phyloP scores from a whole-genome alignment of 35 echinoderm and acorn worm species.

The Nesometra sesokonis region DNA sequence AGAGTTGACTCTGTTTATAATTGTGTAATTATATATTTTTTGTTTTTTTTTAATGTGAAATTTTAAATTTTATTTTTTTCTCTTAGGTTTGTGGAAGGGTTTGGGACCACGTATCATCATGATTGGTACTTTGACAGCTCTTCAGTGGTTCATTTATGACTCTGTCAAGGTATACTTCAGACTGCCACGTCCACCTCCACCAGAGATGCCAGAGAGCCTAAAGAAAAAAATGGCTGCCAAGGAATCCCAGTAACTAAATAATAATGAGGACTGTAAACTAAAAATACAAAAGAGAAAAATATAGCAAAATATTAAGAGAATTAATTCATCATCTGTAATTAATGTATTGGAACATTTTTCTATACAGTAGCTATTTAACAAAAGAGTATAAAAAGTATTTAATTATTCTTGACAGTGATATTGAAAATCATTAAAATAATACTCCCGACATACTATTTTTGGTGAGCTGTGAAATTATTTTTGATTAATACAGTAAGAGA shows the following conservation, averaged over 20 bases:
- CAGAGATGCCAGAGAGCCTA: constrained; percentile 92
- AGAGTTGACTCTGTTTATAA: background rate
- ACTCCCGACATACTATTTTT: too few species aligned
- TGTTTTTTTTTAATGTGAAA: background rate
- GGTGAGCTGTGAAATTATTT: too few species aligned
- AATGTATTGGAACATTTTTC: background rate
- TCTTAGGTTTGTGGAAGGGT: constrained; percentile 93
- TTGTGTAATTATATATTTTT: background rate
- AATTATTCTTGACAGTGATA: background rate
- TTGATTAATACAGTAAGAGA: too few species aligned
- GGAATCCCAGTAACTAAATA: background rate
- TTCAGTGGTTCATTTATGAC: constrained; percentile 99
- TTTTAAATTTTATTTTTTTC: too few species aligned
- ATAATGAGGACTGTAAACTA: background rate
- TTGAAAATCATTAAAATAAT: too few species aligned
- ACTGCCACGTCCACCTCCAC: constrained; percentile 94
- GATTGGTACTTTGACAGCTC: constrained; percentile 97
- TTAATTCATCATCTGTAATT: background rate
- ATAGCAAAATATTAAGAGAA: too few species aligned
- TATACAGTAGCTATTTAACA: background rate
- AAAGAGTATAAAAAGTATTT: background rate
- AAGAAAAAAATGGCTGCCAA: constrained; percentile 59
- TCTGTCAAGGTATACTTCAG: constrained; percentile 99
- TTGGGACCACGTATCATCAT: constrained; percentile 98
- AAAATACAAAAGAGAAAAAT: too few species aligned